These are phyloP conservation scores for Plectropomus leopardus DNA, from an alignment of 2,113 vertebrate species.

Conservation along the genomic window DNA sequence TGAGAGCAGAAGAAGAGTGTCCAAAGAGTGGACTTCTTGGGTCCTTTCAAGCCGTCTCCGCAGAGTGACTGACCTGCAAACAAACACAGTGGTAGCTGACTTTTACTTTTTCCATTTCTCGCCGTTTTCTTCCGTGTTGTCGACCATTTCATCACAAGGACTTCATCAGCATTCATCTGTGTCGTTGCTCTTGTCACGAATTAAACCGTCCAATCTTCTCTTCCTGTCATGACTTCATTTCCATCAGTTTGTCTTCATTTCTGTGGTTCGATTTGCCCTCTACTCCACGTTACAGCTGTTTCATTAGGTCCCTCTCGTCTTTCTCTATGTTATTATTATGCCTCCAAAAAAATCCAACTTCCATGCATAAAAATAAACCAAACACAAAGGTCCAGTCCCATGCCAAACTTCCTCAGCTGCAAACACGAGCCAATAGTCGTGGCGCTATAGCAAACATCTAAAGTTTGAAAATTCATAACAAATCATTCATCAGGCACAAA, in stretches of 20 bases:
- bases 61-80: constrained; percentile 7
- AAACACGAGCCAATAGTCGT: no score
- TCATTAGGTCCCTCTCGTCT: no score
- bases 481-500: no score
- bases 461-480: no score
- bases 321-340: no score
- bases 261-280: background rate
- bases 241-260: no score
- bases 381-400: no score
- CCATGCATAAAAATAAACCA: no score
- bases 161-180: background rate
- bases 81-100: constrained; percentile 38
- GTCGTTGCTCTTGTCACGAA: background rate
- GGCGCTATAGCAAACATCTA: no score
- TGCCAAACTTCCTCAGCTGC: no score
- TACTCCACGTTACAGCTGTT: background rate
- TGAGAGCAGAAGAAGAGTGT: constrained; percentile 9
- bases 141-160: background rate
- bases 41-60: constrained; percentile 19
- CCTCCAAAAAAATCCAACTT: no score
- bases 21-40: constrained; percentile 13
- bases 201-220: background rate
- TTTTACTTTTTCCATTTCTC: constrained; percentile 14
- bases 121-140: constrained; percentile 6
- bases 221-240: background rate